Conservation (phyloP, 2,797 vertebrate genomes). For the Adelosebastes latens region DNA sequence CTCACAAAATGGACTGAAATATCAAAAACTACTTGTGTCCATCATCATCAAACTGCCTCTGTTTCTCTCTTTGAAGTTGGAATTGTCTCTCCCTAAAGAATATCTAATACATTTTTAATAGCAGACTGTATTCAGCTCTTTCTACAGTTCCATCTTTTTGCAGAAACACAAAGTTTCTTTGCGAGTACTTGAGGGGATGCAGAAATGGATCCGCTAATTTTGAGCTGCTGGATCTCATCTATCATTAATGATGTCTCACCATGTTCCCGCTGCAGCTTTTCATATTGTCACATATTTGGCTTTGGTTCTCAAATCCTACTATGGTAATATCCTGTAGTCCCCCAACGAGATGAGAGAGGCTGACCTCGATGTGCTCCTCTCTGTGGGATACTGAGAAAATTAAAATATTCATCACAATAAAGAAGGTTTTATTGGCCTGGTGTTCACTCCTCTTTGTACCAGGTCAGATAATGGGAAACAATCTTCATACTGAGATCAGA, state of each 20-base stretch:
- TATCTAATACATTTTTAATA: slow-evolving; percentile 67
- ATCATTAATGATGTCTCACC: slow-evolving; percentile 52
- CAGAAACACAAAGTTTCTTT: slow-evolving; percentile 48
- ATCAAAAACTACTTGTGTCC: slow-evolving; percentile 25
- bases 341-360: neutral
- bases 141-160: slow-evolving; percentile 24
- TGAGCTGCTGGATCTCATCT: slow-evolving; percentile 52
- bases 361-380: slow-evolving; percentile 31
- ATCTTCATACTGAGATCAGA: neutral
- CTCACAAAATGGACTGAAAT: neutral
- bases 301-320: slow-evolving; percentile 2
- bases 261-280: slow-evolving; percentile 16
- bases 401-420: slow-evolving; percentile 1
- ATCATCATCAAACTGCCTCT: slow-evolving; percentile 14
- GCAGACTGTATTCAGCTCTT: slow-evolving; percentile 24
- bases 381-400: slow-evolving; percentile 19
- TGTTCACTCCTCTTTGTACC: neutral
- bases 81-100: slow-evolving; percentile 37
- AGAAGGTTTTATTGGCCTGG: neutral
- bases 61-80: slow-evolving; percentile 30
- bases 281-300: slow-evolving; percentile 29
- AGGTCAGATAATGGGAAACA: neutral
- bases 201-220: slow-evolving; percentile 39
- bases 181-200: slow-evolving; percentile 9
- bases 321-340: slow-evolving; percentile 1